phyloP scores from a whole-genome alignment of 2,888 invertebrate species.

The Caenorhabditis virilis region DNA sequence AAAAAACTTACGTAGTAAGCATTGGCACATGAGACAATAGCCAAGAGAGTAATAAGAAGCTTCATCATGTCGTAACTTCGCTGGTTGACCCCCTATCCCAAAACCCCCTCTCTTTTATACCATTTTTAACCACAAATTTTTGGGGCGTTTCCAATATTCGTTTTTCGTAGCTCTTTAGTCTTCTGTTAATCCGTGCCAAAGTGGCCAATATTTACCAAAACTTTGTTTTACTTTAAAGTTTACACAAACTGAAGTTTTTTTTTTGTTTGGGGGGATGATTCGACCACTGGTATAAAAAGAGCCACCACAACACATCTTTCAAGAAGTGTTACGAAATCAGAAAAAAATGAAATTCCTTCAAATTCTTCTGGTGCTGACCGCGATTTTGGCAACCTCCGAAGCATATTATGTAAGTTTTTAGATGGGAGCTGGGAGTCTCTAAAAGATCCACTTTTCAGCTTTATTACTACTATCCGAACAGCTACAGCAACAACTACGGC shows the following conservation, averaged over 20 bases:
- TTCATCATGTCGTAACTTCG: too few relatives aligned
- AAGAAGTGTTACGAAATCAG: background rate
- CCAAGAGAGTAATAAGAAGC: background rate
- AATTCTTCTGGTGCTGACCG: constrained; percentile 15
- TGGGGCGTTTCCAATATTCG: too few relatives aligned
- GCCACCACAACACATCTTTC: too few relatives aligned
- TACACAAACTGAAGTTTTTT: too few relatives aligned
- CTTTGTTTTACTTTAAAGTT: too few relatives aligned
- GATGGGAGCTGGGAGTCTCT: too few relatives aligned
- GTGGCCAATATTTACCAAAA: too few relatives aligned
- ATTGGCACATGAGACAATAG: background rate
- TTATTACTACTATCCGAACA: constrained; percentile 2
- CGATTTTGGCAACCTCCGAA: constrained; percentile 22
- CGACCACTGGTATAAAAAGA: too few relatives aligned
- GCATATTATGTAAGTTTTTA: constrained; percentile 36
- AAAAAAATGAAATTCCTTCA: constrained; percentile 9
- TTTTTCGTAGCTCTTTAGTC: too few relatives aligned
- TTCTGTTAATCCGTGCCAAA: too few relatives aligned
- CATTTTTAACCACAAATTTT: background rate
- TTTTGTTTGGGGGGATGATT: too few relatives aligned
- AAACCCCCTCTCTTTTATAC: background rate
- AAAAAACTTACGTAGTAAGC: background rate
- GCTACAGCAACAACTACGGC: background rate
- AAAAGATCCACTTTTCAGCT: background rate
- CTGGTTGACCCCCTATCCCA: background rate